Conservation (phyloP, 1,140 invertebrate species). For the Reticulitermes speratus region DNA sequence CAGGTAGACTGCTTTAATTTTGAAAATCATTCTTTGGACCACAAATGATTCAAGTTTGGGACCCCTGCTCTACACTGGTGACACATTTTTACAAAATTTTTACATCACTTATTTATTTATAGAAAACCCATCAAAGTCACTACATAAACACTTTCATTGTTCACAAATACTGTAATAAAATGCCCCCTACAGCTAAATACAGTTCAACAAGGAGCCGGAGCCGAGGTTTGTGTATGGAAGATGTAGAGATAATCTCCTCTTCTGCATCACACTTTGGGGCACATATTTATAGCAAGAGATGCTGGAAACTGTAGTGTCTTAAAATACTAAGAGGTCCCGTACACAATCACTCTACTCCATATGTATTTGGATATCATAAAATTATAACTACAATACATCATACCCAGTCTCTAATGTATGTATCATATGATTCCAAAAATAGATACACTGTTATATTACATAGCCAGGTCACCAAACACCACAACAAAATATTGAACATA, state of each 20-base stretch:
- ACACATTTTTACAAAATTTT: too few species aligned
- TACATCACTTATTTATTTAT: too few species aligned
- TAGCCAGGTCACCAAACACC: background rate
- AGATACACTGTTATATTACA: background rate
- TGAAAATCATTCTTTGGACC: too few species aligned
- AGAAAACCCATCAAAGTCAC: too few species aligned
- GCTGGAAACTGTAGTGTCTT: background rate
- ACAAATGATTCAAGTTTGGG: too few species aligned
- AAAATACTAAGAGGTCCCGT: background rate
- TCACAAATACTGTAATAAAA: background rate
- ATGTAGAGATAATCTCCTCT: background rate
- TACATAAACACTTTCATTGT: background rate
- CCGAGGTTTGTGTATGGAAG: background rate
- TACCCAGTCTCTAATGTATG: background rate
- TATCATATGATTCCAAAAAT: constrained; percentile 2
- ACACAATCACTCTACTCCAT: background rate
- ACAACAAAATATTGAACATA: background rate
- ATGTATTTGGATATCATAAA: background rate
- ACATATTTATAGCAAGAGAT: background rate
- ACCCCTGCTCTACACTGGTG: too few species aligned
- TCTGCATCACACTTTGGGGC: background rate
- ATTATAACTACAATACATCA: background rate
- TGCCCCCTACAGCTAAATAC: background rate
- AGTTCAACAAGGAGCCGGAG: background rate
- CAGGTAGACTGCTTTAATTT: too few species aligned